These are phyloP conservation scores for Pentalonia nigronervosa DNA, from an alignment of 1,140 invertebrate genomes.

Conservation along the genomic window DNA sequence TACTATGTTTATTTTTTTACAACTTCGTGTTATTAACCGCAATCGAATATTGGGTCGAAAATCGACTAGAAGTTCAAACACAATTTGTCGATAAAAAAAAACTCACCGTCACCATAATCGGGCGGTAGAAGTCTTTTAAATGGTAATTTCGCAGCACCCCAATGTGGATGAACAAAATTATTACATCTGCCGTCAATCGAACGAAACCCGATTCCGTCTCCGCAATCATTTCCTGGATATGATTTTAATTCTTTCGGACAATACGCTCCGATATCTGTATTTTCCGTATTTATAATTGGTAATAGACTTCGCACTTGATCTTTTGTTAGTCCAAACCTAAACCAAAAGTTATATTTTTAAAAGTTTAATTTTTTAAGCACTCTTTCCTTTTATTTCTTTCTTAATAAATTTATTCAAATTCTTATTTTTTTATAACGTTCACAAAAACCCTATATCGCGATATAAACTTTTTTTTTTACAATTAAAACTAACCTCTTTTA, in stretches of 20 bases:
- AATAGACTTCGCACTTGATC: slow-evolving; percentile 86
- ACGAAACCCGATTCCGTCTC: slow-evolving; percentile 72
- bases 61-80: neutral
- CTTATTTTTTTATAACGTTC: no score
- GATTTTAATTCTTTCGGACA: slow-evolving; percentile 86
- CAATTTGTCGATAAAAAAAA: neutral
- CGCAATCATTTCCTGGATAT: slow-evolving; percentile 70
- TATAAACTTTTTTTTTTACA: no score
- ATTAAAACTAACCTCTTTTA: no score
- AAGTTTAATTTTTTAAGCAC: neutral
- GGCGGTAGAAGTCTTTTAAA: slow-evolving; percentile 81
- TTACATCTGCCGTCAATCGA: slow-evolving; percentile 91
- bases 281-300: slow-evolving; percentile 86
- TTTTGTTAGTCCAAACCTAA: slow-evolving; percentile 81
- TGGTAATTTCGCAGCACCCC: slow-evolving; percentile 85
- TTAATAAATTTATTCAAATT: neutral
- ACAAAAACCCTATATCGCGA: no score
- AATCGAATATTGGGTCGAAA: neutral
- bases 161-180: slow-evolving; percentile 87
- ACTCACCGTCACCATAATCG: slow-evolving; percentile 78
- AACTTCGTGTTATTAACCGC: neutral
- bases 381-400: neutral
- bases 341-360: slow-evolving; percentile 58
- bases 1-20: no score
- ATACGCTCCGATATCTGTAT: slow-evolving; percentile 82